Evolutionary conservation across 2,888 invertebrate genomes (phyloP).

Genomic region (Alcis repandata): DNA sequence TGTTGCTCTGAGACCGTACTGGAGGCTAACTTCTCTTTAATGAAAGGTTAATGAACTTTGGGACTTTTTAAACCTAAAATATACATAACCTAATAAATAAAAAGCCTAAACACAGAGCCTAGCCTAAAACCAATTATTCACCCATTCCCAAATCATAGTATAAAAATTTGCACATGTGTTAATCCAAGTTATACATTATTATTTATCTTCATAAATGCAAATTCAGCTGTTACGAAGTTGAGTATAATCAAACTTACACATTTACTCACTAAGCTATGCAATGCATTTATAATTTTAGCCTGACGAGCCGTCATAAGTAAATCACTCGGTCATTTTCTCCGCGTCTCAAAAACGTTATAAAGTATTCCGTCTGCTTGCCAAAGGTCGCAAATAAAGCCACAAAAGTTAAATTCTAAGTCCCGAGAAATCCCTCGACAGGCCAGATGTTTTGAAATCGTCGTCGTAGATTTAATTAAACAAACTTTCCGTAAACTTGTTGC

Average conservation of each 20-base stretch:
- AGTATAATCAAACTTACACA: too few relatives aligned
- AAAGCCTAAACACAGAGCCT: too few relatives aligned
- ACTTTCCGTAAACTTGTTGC: conserved; percentile 64
- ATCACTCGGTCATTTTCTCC: conserved; percentile 2
- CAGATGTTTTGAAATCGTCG: conserved; percentile 73
- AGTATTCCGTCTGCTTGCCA: conserved; percentile 27
- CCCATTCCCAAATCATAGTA: too few relatives aligned
- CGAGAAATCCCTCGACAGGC: conserved; percentile 48
- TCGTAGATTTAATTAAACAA: conserved; percentile 74
- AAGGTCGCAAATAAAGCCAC: conserved; percentile 55
- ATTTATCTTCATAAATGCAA: too few relatives aligned
- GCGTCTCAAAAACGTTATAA: conserved; percentile 9
- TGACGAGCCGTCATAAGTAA: not conserved
- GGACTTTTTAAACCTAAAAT: not conserved
- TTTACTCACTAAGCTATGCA: not conserved
- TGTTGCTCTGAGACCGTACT: conserved; percentile 21
- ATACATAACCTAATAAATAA: too few relatives aligned
- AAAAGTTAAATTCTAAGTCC: conserved; percentile 55
- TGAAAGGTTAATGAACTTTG: conserved; percentile 25
- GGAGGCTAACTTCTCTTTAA: conserved; percentile 10
- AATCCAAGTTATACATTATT: too few relatives aligned
- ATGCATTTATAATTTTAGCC: not conserved
- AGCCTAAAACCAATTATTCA: too few relatives aligned
- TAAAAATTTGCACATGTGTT: too few relatives aligned
- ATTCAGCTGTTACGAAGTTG: too few relatives aligned